Base-by-base conservation (phyloP, 2,113 vertebrate genomes). In the Vireo altiloquus region DNA sequence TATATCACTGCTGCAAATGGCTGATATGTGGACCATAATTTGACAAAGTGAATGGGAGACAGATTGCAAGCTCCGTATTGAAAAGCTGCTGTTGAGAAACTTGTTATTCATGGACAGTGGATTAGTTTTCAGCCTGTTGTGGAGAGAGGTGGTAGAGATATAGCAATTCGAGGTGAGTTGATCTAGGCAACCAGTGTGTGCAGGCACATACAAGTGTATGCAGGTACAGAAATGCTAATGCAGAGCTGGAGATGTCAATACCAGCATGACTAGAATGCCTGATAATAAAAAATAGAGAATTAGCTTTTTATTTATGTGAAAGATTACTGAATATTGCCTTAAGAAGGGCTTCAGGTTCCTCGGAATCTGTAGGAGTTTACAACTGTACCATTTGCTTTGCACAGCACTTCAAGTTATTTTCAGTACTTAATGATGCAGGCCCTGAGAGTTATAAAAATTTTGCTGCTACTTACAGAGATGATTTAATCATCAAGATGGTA, bases 391-490 rank as follows among this genome's bases (percentile, higher is more conserved):
- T 95, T 91, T 95, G 91, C 87, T 95, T 95, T 89, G 69, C 70
- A 2, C 80, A 83, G 84, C 89, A 91, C 69, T 95, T 86, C 42
- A 44, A 14, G 72, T 92, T 94, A 91, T 96, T 97, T 96, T 92
- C 89, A 76, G 83, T 75, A 96, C 61, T 94, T 97, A 95, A 95
- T 95, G 93, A 87, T 91, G 94, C 93, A 94, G 92, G 49, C 81
- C 72, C 70, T 87, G 74, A 75, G 94, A 92, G 80, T 94, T 91
- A 76, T 94, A 87, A 94, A 94, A 82, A 87, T 95, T 92, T 95
- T 92, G 66, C 95, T 92, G 75, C 81, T 95, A 82, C 65, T 95
- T 95, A 92, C 69, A 76, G 94, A 91, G 84, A 87, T 94, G 65
- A 94, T 89, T 95, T 95, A 95, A 92, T 92, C 74, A 89, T 61